Percentiles rank a stretch among this genome's conserved stretches.
These are phyloP conservation scores for Acropternis orthonyx DNA, from an alignment of 2,797 vertebrate species.

Conservation along the genomic window DNA sequence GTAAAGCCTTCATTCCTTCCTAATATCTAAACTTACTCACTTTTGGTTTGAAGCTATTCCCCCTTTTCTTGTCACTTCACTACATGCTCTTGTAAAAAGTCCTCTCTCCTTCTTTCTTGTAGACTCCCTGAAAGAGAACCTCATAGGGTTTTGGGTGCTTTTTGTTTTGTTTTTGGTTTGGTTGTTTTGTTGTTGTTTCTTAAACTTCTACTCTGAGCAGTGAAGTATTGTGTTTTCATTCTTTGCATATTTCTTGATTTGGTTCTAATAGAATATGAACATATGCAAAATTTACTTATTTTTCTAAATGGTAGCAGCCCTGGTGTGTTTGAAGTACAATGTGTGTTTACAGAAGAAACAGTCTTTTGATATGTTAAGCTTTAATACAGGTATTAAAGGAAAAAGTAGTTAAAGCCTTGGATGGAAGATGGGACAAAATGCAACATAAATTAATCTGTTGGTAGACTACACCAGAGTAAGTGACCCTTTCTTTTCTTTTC, in stretches of 20 bases:
- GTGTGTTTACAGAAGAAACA: background rate
- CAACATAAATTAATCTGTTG: background rate
- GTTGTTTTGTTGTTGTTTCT: background rate
- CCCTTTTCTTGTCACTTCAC: background rate
- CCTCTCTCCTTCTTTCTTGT: background rate
- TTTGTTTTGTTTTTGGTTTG: too few relatives aligned
- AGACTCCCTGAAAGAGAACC: background rate
- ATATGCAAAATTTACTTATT: background rate
- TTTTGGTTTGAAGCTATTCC: background rate
- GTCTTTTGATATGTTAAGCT: background rate
- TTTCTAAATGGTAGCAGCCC: background rate
- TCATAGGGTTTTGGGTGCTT: background rate
- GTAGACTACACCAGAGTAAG: background rate
- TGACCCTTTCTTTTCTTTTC: background rate
- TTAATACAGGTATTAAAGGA: background rate
- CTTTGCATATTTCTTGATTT: constrained; percentile 1
- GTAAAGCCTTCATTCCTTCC: background rate
- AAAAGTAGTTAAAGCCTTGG: background rate
- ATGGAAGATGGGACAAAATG: background rate
- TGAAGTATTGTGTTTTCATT: background rate
- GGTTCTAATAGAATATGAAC: background rate
- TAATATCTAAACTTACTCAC: background rate
- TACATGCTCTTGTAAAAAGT: background rate
- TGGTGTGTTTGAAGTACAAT: background rate
- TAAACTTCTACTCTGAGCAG: background rate